phyloP scores from a whole-genome alignment of 2,797 vertebrate species.

The Chloroceryle amazona region DNA sequence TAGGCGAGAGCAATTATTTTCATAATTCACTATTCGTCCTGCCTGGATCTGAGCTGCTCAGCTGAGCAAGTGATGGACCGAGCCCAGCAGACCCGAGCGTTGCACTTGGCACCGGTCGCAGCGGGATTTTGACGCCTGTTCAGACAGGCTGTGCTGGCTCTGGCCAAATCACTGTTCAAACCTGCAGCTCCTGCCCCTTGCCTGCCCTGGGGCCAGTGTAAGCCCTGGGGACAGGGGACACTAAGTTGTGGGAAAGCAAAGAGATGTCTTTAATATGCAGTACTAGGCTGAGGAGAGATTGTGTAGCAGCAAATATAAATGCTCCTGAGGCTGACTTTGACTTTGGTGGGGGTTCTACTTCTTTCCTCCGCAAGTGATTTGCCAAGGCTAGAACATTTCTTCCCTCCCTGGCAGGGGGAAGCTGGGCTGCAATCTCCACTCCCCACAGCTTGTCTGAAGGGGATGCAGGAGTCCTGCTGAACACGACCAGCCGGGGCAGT shows the following conservation, averaged over 20 bases:
- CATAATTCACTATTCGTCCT: slow-evolving; percentile 30
- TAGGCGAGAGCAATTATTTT: background rate
- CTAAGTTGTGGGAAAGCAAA: fast-evolving
- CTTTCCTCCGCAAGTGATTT: background rate
- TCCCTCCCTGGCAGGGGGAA: background rate
- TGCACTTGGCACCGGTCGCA: background rate
- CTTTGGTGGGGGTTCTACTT: background rate
- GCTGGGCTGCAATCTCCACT: background rate
- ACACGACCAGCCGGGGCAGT: fast-evolving
- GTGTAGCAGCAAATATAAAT: background rate
- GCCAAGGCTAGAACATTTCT: background rate
- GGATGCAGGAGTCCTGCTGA: background rate
- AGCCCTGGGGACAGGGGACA: background rate
- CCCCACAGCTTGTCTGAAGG: background rate
- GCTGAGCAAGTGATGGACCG: background rate
- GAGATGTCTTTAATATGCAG: background rate
- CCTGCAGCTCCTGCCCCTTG: background rate
- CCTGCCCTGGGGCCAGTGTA: background rate
- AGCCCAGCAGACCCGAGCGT: background rate
- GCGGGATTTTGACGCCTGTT: background rate
- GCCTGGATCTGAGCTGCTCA: slow-evolving; percentile 47
- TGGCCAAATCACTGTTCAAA: background rate
- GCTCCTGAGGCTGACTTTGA: background rate
- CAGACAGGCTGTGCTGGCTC: background rate
- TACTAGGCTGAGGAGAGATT: fast-evolving